Conservation (phyloP, 1,140 invertebrate species). For the Pectinophora gossypiella region DNA sequence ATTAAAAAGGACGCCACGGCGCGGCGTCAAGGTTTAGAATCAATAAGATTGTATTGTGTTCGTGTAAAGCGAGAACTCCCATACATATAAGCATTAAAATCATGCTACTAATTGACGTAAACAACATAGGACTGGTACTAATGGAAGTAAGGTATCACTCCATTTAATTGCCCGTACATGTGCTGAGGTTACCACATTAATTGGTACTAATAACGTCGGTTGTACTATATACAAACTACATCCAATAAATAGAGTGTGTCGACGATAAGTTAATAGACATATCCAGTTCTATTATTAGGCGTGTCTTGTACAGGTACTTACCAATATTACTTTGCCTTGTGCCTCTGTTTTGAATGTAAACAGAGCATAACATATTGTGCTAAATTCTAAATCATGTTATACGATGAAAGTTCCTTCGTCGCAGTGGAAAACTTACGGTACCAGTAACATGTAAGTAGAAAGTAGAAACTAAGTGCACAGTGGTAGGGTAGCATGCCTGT, state of each 20-base stretch:
- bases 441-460: too few relatives aligned
- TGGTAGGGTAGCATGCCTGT: too few relatives aligned
- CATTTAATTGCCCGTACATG: slow-evolving; percentile 67
- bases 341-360: too few relatives aligned
- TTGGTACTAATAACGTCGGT: slow-evolving; percentile 61
- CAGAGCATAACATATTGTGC: too few relatives aligned
- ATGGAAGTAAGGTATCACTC: slow-evolving; percentile 70
- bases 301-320: too few relatives aligned
- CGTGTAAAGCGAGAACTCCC: not conserved
- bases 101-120: slow-evolving; percentile 65
- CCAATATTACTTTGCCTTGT: too few relatives aligned
- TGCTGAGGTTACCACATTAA: slow-evolving; percentile 65
- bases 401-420: too few relatives aligned
- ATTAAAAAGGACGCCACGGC: not conserved
- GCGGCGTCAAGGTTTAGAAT: too few relatives aligned
- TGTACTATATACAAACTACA: slow-evolving; percentile 6
- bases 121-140: slow-evolving; percentile 53
- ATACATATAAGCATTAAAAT: slow-evolving; percentile 41
- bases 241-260: not conserved
- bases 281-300: too few relatives aligned
- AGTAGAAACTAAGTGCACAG: too few relatives aligned
- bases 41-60: not conserved
- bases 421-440: too few relatives aligned
- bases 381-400: too few relatives aligned
- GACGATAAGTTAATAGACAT: not conserved